Percentiles rank a stretch among this genome's conserved stretches.
Evolutionary conservation across 1,140 invertebrate genomes (phyloP).

Genomic region (Rhopalosiphum padi): DNA sequence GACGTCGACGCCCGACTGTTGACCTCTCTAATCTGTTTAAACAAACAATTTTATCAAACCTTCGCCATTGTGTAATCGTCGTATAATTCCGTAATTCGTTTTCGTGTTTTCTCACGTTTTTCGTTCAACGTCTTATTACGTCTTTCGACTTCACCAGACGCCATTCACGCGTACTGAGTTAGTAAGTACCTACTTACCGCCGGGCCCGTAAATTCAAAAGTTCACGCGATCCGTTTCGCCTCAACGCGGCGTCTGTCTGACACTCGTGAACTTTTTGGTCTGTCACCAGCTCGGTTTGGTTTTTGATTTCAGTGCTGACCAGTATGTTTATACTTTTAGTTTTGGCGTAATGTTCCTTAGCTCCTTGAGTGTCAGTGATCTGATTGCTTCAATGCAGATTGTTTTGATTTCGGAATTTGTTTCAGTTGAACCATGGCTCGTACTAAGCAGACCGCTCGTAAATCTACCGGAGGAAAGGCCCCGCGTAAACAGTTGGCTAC

Average conservation of each 20-base stretch:
- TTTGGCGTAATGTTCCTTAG: background rate
- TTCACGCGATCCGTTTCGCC: background rate
- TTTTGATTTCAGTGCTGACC: background rate
- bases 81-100: too few species aligned
- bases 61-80: too few species aligned
- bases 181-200: background rate
- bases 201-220: background rate
- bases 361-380: background rate
- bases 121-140: background rate
- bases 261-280: too few species aligned
- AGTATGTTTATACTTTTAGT: background rate
- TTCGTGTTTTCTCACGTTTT: too few species aligned
- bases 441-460: conserved; percentile 77
- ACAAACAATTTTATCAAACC: too few species aligned
- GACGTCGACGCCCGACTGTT: too few species aligned
- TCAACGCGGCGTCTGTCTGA: background rate
- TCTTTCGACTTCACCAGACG: background rate
- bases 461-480: conserved; percentile 74
- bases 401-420: background rate
- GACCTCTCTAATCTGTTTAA: too few species aligned
- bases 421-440: conserved; percentile 72
- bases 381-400: background rate
- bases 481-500: conserved; percentile 79
- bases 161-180: background rate
- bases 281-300: too few species aligned